Conservation (phyloP, 2,888 invertebrate genomes). For the Eurois occulta region DNA sequence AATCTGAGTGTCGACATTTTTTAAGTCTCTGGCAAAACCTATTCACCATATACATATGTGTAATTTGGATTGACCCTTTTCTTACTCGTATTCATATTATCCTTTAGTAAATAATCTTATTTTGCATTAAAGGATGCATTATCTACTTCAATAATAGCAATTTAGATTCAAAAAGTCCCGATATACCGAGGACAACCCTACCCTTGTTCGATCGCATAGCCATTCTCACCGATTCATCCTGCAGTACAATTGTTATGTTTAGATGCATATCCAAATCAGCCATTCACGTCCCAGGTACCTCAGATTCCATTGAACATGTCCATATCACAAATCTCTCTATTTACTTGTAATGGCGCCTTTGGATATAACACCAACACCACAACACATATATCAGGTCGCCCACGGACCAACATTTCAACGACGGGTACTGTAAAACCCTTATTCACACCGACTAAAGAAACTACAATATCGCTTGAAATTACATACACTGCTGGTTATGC, state of each 20-base stretch:
- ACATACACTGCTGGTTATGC: conserved; percentile 41
- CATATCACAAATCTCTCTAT: conserved; percentile 52
- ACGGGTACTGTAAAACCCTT: conserved; percentile 39
- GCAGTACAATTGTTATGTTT: conserved; percentile 13
- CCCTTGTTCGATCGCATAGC: not conserved
- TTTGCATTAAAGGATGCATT: not conserved
- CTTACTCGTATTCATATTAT: not conserved
- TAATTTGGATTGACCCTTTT: not conserved
- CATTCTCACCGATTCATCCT: not conserved
- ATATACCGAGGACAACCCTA: not conserved
- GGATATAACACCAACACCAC: conserved; percentile 49
- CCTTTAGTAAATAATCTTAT: not conserved
- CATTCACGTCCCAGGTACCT: conserved; percentile 23
- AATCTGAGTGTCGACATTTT: not conserved
- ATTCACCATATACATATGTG: not conserved
- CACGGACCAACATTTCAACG: conserved; percentile 53
- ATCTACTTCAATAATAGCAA: too few relatives aligned
- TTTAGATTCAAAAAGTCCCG: too few relatives aligned
- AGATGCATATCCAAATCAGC: conserved; percentile 26
- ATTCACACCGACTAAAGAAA: not conserved
- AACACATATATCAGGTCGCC: conserved; percentile 62
- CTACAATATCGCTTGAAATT: not conserved
- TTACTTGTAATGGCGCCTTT: conserved; percentile 50
- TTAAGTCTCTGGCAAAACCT: not conserved
- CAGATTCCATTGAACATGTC: conserved; percentile 23